Conservation (phyloP, 2,888 invertebrate species). For the Apomyelois bistriatella region DNA sequence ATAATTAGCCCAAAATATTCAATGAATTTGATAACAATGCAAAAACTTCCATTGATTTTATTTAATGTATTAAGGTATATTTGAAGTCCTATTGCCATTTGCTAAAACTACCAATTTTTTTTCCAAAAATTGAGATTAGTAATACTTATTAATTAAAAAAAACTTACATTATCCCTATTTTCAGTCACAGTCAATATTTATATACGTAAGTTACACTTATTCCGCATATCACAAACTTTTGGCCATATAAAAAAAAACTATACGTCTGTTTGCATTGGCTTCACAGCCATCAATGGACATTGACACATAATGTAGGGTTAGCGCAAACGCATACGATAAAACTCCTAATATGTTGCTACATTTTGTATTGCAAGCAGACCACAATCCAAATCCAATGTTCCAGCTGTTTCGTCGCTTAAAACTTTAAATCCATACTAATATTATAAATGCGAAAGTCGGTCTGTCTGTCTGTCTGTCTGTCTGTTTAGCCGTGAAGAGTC, state of each 20-base stretch:
- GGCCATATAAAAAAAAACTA: slow-evolving; percentile 19
- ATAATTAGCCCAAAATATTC: slow-evolving; percentile 2
- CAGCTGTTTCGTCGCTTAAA: too few relatives aligned
- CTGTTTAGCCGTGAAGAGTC: too few relatives aligned
- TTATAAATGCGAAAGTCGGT: too few relatives aligned
- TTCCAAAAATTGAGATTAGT: neutral
- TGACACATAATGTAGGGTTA: slow-evolving; percentile 36
- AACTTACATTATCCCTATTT: neutral
- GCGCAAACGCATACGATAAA: slow-evolving; percentile 37
- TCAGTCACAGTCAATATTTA: neutral
- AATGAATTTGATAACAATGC: neutral
- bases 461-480: too few relatives aligned
- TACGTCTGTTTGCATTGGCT: slow-evolving; percentile 46
- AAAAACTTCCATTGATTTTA: slow-evolving; percentile 1
- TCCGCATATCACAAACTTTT: neutral
- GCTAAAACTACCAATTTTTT: too few relatives aligned
- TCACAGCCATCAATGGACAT: slow-evolving; percentile 59
- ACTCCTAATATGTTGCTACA: slow-evolving; percentile 3
- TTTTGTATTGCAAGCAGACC: too few relatives aligned
- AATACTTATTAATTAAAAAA: neutral
- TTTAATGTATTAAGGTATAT: too few relatives aligned
- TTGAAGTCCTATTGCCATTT: too few relatives aligned
- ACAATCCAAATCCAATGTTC: too few relatives aligned
- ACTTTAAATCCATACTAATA: too few relatives aligned
- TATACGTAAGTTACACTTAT: neutral